Base-by-base conservation (phyloP, 2,797 vertebrate genomes). In the Lophotriccus pileatus region DNA sequence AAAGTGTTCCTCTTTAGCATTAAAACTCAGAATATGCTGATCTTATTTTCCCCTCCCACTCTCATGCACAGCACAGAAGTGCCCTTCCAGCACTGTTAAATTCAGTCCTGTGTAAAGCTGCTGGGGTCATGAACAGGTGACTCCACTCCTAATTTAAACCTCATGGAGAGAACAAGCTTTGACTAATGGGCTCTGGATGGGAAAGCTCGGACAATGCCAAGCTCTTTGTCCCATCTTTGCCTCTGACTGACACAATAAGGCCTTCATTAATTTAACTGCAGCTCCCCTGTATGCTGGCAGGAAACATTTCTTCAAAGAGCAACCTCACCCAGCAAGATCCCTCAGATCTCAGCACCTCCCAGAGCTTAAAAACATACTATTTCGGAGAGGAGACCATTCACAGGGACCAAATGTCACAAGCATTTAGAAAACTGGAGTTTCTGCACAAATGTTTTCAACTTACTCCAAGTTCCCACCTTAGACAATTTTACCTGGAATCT, bases 221-320 rank as follows among this genome's bases (percentile, higher is more conserved):
- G 69, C 63, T 89, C 87, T 90, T 43, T 70, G 63, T 90, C 89
- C 80, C 34, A 20, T 79, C 59, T 84, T 76, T 86, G 84, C 52
- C 67, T 80, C 90, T 49, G 47, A 78, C 67, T 63, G 47, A 86
- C 44, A 86, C 85, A 94, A 93, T 28, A 91, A 49, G 7, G 56
- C 60, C 63, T 76, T 88, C 93, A 88, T 86, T 88, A 91, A 88
- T 95, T 81, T 91, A 90, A 89, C 87, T 82, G 70, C 85, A 88
- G 78, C 7, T 93, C 74, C 82, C 92, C 83, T 82, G n/a, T 43
- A 74, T 14, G 67, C 93, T 79, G 67, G 70, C 76, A 94, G 89
- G 94, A 94, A 91, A 67, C 46, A 49, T 64, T 91, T 86, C 87
- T 94, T 94, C 90, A 94, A 94, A 97, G 91, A 93, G 55, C 39